These are phyloP conservation scores for Dorcus parallelipipedus DNA, from an alignment of 2,888 invertebrate species.

Conservation along the genomic window DNA sequence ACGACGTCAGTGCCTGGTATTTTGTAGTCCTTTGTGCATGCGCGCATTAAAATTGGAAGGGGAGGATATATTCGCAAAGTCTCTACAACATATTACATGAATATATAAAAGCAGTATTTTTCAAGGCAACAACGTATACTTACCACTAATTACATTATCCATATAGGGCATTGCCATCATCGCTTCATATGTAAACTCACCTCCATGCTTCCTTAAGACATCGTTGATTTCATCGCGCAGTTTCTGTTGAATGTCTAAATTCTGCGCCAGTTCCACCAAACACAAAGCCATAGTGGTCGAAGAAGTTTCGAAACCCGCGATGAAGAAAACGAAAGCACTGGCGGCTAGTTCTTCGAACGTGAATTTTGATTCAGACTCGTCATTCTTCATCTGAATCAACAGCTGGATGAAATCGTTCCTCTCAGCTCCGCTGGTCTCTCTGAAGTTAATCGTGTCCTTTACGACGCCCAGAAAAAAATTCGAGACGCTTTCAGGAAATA, in stretches of 20 bases:
- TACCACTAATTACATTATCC: conserved; percentile 45
- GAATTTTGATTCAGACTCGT: not conserved
- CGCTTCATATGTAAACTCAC: conserved; percentile 45
- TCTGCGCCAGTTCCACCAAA: conserved; percentile 42
- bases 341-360: conserved; percentile 29
- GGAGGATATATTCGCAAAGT: conserved; percentile 12
- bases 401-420: conserved; percentile 42
- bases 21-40: conserved; percentile 9
- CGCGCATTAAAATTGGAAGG: not conserved
- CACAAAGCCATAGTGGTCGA: conserved; percentile 43
- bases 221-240: conserved; percentile 43
- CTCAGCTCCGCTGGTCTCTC: conserved; percentile 23
- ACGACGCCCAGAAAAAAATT: conserved; percentile 35
- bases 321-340: conserved; percentile 45
- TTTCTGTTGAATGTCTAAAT: conserved; percentile 46
- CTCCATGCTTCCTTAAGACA: conserved; percentile 36
- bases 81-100: conserved; percentile 19
- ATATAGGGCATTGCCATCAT: conserved; percentile 49
- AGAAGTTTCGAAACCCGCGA: conserved; percentile 50
- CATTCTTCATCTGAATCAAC: conserved; percentile 31
- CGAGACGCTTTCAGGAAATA: conserved; percentile 26
- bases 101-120: not conserved
- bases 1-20: conserved; percentile 3
- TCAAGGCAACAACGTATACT: not conserved
- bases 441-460: conserved; percentile 29